Evolutionary conservation across 2,797 vertebrate genomes (phyloP).

Genomic region (Gymnodraco acuticeps): DNA sequence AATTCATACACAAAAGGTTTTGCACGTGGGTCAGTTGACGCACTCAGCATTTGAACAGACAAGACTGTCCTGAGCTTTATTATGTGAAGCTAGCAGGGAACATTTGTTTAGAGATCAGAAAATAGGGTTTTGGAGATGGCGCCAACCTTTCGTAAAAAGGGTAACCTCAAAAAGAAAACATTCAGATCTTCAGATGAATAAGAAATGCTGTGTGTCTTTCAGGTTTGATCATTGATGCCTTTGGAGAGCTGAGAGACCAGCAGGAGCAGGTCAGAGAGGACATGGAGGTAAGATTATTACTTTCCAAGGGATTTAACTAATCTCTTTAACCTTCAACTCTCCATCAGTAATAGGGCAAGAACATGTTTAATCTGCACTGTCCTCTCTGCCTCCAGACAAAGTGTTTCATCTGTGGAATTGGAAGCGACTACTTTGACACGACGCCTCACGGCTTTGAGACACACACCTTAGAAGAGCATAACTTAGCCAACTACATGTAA

Average conservation of each 20-base stretch:
- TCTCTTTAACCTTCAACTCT: background rate
- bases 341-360: background rate
- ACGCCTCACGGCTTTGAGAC: constrained; percentile 96
- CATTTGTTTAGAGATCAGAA: background rate
- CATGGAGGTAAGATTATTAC: constrained; percentile 89
- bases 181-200: background rate
- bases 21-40: background rate
- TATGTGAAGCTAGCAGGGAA: background rate
- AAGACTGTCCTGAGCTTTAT: background rate
- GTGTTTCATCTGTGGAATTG: constrained; percentile 97
- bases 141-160: no score
- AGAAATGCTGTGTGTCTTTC: constrained; percentile 18
- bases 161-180: no score
- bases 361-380: background rate
- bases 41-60: background rate
- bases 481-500: constrained; percentile 95
- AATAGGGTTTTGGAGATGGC: background rate
- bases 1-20: background rate
- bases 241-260: constrained; percentile 96
- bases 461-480: constrained; percentile 95
- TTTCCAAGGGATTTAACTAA: background rate
- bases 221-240: constrained; percentile 98
- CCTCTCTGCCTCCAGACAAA: constrained; percentile 87
- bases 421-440: constrained; percentile 96
- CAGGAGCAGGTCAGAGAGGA: constrained; percentile 98